These are phyloP conservation scores for Parambassis ranga DNA, from an alignment of 2,797 vertebrate species.

Conservation along the genomic window DNA sequence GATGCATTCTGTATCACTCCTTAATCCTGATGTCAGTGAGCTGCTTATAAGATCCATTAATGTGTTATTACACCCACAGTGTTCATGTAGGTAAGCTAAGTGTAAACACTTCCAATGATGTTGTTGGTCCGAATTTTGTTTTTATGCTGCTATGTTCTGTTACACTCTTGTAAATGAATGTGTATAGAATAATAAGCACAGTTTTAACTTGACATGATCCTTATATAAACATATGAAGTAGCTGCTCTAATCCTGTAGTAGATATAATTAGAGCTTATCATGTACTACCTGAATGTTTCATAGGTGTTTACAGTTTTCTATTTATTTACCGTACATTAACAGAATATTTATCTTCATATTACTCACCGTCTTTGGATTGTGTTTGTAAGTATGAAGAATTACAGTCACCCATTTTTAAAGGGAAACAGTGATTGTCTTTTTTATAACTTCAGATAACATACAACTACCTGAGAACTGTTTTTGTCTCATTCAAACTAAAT, in stretches of 20 bases:
- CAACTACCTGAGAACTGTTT: neutral
- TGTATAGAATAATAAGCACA: constrained; percentile 12
- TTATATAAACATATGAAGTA: constrained; percentile 45
- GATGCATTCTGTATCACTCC: neutral
- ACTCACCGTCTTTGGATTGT: constrained; percentile 14
- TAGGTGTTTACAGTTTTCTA: constrained; percentile 11
- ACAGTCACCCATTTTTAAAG: neutral
- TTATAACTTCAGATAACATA: neutral
- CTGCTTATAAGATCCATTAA: constrained; percentile 9
- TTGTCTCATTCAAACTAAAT: neutral
- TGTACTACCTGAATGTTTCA: constrained; percentile 15
- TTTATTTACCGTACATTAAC: constrained; percentile 49
- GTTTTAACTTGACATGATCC: neutral
- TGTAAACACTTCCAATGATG: constrained; percentile 5
- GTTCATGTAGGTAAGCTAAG: constrained; percentile 4
- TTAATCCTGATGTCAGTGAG: neutral
- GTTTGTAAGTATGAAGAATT: constrained; percentile 18
- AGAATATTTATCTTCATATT: constrained; percentile 4
- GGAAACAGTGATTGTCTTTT: too few species aligned
- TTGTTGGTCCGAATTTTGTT: neutral
- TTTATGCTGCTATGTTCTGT: constrained; percentile 4
- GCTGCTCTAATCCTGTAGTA: constrained; percentile 18
- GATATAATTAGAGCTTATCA: constrained; percentile 12
- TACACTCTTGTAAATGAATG: constrained; percentile 13
- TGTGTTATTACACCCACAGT: constrained; percentile 12